Conservation (phyloP, 1,140 invertebrate genomes). For the Megathymus violae region DNA sequence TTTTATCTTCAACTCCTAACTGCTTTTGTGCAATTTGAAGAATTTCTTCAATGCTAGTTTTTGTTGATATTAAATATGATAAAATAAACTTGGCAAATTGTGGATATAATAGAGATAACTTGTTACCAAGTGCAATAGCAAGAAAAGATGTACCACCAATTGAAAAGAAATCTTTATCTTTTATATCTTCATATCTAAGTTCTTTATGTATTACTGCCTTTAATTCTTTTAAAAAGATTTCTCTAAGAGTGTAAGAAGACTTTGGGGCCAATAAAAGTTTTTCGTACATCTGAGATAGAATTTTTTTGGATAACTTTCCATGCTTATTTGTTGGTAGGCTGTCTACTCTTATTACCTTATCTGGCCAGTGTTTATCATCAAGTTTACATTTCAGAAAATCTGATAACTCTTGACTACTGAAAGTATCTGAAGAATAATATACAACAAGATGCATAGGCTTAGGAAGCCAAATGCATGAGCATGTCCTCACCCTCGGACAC, state of each 20-base stretch:
- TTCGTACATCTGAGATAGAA: slow-evolving; percentile 66
- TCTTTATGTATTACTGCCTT: slow-evolving; percentile 49
- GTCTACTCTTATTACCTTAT: slow-evolving; percentile 82
- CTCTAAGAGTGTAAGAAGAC: slow-evolving; percentile 45
- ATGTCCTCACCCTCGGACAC: slow-evolving; percentile 77
- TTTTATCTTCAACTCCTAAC: slow-evolving; percentile 44
- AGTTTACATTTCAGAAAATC: slow-evolving; percentile 76
- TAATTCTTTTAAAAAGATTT: slow-evolving; percentile 59
- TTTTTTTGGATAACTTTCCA: slow-evolving; percentile 84
- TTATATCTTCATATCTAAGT: slow-evolving; percentile 77
- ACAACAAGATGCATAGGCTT: slow-evolving; percentile 79
- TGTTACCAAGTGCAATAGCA: slow-evolving; percentile 70
- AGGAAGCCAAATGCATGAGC: slow-evolving; percentile 82
- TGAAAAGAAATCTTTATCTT: slow-evolving; percentile 63
- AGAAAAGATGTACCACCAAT: slow-evolving; percentile 74
- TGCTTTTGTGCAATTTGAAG: slow-evolving; percentile 58
- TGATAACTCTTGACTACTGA: slow-evolving; percentile 61
- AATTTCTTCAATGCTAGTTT: slow-evolving; percentile 59
- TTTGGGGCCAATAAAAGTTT: slow-evolving; percentile 39
- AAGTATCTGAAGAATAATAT: slow-evolving; percentile 78
- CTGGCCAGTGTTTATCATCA: slow-evolving; percentile 81
- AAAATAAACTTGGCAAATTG: slow-evolving; percentile 64
- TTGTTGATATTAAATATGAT: slow-evolving; percentile 61
- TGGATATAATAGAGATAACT: slow-evolving; percentile 52
- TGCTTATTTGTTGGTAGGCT: slow-evolving; percentile 85